Evolutionary conservation across 2,888 invertebrate species (phyloP), one percentile per base, ranked within the genome.

Genomic region (Aleiodes alternator): DNA sequence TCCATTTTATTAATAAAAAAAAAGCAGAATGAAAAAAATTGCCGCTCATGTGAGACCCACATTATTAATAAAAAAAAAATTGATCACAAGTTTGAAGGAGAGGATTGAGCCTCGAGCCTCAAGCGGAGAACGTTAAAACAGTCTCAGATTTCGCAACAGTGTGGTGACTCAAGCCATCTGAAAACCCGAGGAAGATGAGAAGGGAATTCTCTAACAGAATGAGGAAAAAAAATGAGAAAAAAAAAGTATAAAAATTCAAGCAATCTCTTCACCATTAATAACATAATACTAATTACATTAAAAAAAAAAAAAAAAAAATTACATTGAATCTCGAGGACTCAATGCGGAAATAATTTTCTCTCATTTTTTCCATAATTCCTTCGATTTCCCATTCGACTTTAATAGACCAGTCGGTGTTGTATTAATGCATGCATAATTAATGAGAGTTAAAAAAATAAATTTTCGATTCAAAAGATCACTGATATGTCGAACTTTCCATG

Each of bases 71-170:
- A 61, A 23, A 23, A n/a, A 64, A 43, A 5, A 64, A 64, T 48
- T 48, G 48, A 64, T 64, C 69, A 61, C 68, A 64, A 50, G 61
- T 64, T 69, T 23, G 50, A 51, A 71, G 34, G 4, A 34, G 50
- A 56, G 68, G 23, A 38, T 53, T 68, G 66, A 51, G 68, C 70
- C 23, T 23, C 73, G 43, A 43, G 61, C 64, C 76, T 64, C 69
- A 29, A 69, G 50, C 43, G 11, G 43, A 43, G 43, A 9, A 43
- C 43, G 43, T 43, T 43, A 43, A n/a, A 31, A 31, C 53, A 16
- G 70, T 61, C 64, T 72, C 64, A 61, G 29, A 50, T 72, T 72
- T 72, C 72, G 72, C 72, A 72, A 64, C 50, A 72, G 59, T 14
- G 23, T 2, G 23, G 34, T 72, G 72, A 72, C 72, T 72, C 72